Evolutionary conservation across 2,113 vertebrate species (phyloP).

Genomic region (Amphiprion percula): DNA sequence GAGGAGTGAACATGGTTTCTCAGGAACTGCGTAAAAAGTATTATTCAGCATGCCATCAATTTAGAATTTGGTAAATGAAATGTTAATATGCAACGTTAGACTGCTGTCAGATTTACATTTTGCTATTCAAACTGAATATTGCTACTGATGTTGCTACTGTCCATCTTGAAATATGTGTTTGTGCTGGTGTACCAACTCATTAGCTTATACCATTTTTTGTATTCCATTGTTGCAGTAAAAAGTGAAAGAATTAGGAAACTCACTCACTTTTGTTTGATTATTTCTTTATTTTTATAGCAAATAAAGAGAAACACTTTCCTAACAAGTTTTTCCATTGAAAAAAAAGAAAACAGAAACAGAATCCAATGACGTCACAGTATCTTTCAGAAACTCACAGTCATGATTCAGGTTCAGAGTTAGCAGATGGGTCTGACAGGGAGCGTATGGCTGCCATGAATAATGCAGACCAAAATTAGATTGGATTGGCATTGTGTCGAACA

Average conservation of each 20-base stretch:
- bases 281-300: constrained; percentile 52
- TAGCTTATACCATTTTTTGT: background rate
- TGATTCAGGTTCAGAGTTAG: constrained; percentile 26
- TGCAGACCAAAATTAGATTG: constrained; percentile 1
- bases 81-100: background rate
- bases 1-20: background rate
- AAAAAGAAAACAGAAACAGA: constrained; percentile 36
- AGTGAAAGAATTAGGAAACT: constrained; percentile 18
- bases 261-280: constrained; percentile 25
- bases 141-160: background rate
- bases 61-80: background rate
- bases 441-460: constrained; percentile 21
- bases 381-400: constrained; percentile 52
- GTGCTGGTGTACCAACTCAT: constrained; percentile 3
- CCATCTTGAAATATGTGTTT: background rate
- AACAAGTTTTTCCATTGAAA: constrained; percentile 47
- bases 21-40: background rate
- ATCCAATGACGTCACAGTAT: constrained; percentile 50
- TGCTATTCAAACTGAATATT: background rate
- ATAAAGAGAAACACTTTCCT: constrained; percentile 51
- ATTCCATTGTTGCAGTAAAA: background rate
- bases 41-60: background rate
- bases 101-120: background rate
- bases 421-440: constrained; percentile 11
- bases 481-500: constrained; percentile 33